These are phyloP conservation scores for Mycetomoellerius zeteki DNA, from an alignment of 1,140 invertebrate species.

Conservation along the genomic window DNA sequence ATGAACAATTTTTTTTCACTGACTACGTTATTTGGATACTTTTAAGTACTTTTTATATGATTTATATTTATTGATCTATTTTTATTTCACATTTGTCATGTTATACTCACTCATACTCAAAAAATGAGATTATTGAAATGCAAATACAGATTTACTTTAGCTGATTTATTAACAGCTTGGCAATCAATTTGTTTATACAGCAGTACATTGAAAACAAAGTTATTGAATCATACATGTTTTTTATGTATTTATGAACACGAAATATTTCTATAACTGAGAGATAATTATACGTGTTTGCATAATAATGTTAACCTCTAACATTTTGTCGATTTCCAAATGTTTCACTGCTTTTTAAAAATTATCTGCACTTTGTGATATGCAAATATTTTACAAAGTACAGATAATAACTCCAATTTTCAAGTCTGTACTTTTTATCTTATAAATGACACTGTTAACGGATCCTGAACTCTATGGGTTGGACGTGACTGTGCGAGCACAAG, in stretches of 20 bases:
- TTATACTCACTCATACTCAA: neutral
- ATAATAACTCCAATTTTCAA: conserved; percentile 23
- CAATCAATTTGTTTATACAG: conserved; percentile 25
- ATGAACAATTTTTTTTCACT: neutral
- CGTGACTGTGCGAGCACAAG: conserved; percentile 63
- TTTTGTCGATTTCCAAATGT: neutral
- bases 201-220: neutral
- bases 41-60: neutral
- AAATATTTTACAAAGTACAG: neutral
- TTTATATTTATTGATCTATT: conserved; percentile 31
- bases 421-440: conserved; percentile 35
- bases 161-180: conserved; percentile 25
- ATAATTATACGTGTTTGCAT: neutral
- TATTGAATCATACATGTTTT: neutral
- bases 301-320: neutral
- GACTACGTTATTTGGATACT: neutral
- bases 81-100: neutral
- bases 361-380: neutral
- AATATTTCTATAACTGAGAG: neutral
- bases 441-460: conserved; percentile 63
- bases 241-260: conserved; percentile 16
- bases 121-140: conserved; percentile 17
- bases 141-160: conserved; percentile 1
- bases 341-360: neutral
- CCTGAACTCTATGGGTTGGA: conserved; percentile 51